Evolutionary conservation across 2,797 vertebrate species (phyloP), one percentile per base, ranked within the genome.

Genomic region (Thunnus albacares): DNA sequence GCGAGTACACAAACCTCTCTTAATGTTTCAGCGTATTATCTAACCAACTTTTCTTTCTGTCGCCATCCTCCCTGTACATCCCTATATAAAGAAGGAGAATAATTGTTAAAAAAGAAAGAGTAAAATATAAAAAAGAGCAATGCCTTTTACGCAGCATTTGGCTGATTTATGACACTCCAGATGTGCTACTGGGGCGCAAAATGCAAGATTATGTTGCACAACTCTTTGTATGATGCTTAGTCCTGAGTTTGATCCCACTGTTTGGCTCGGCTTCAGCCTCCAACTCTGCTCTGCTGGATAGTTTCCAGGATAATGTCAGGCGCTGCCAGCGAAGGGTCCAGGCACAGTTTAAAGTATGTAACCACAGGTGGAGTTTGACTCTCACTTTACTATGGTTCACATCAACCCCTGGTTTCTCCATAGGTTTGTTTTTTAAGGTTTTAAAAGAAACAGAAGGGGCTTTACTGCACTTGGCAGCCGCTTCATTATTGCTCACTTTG

Each of bases 321-420:
- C 68, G 0, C 84, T 87, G 90, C 85, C 90, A 90, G 83, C 26
- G 62, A 82, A 79, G 81, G 74, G 81, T 82, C 89, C 85, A 76
- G 64, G 76, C 79, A 41, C 63, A 64, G 83, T 90, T 90, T 79
- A 83, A 85, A 88, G 83, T 79, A 85, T 72, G 85, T 82, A 88
- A 93, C 93, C 90, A 86, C 92, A 93, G 91, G 91, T 92, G 90
- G 89, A 88, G 89, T 79, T 81, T 84, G 85, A 92, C 85, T 87
- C 82, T 76, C 69, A 51, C 74, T 93, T 89, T 87, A 92, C 80
- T 74, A 85, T 22, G 55, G 75, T 79, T 90, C 83, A 70, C 79
- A 86, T 90, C 85, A 80, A 73, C 75, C 75, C 7, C 57, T 7
- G 67, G 49, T 71, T 77, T 85, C 87, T 78, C 82, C 71, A 67